Evolutionary conservation across 2,113 vertebrate species (phyloP), one percentile per base, ranked within the genome.

Genomic region (Ibidorhyncha struthersii): DNA sequence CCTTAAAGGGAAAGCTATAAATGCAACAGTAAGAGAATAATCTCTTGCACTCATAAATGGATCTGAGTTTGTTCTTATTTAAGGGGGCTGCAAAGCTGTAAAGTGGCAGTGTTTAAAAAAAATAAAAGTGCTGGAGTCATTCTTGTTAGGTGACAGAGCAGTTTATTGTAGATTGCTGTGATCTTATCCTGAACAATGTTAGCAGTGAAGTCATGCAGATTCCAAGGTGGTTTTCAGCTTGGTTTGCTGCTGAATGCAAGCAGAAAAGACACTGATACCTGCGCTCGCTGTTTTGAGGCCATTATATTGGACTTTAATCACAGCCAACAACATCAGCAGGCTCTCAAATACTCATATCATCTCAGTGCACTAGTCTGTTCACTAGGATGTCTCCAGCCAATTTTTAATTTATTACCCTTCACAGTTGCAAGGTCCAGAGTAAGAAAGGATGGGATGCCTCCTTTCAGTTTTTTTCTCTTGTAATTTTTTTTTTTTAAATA

Each of bases 21-120:
- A 95, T 90, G 86, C 80, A 96, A 85, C 41, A 94, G 73, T 95
- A 76, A 86, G 83, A 95, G 69, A 80, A 77, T 78, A 53, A 63
- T 61, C 49, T 58, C 49, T 79, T 62, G 50, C 14, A 36, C 59
- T 27, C 21, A 82, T 79, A 87, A 91, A 29, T 30, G 49, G 6
- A 15, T 30, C 47, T 47, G 84, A 62, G 38, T 90, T 93, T 56
- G 63, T 36, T 77, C 67, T 62, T 74, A 40, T 69, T 80, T 83
- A 50, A 77, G 73, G 27, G 50, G 26, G 4, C 32, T 78, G 32
- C 26, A 71, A 63, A 53, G 21, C 41, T 82, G 17, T 30, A 30
- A 82, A 59, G 70, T 36, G 8, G 14, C 19, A 58, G 18, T 27
- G 10, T 80, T 77, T 22, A 55, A 40, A 50, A 47, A 41, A 21